phyloP scores from a whole-genome alignment of 37 sponge, comb jelly and placozoan species.

The Mnemiopsis leidyi region DNA sequence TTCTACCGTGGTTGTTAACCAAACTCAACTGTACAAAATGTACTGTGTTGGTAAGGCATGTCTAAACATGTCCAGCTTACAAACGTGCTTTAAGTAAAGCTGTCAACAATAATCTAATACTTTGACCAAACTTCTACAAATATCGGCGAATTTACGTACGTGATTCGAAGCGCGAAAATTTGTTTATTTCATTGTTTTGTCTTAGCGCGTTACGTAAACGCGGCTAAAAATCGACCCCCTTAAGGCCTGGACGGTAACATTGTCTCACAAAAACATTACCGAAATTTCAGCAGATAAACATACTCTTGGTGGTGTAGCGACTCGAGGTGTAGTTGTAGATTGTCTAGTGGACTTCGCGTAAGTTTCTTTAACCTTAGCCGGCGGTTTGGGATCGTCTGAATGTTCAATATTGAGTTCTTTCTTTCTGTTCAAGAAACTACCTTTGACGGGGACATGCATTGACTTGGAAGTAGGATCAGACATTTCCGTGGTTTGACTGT shows the following conservation, averaged over 20 bases:
- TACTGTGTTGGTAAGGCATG: too few species aligned
- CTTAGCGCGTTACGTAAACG: not conserved
- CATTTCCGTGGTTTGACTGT: slow-evolving; percentile 18
- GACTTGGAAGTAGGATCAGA: not conserved
- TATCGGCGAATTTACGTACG: too few species aligned
- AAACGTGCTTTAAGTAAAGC: too few species aligned
- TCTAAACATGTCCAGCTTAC: not conserved
- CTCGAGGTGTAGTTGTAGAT: not conserved
- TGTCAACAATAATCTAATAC: too few species aligned
- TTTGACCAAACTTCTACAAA: too few species aligned
- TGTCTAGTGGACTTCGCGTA: not conserved
- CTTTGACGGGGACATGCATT: not conserved
- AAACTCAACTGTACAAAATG: too few species aligned
- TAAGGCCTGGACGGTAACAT: too few species aligned
- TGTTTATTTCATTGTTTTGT: not conserved
- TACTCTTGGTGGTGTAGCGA: not conserved
- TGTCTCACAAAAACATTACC: too few species aligned
- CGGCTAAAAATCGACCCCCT: not conserved
- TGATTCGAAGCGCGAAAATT: not conserved
- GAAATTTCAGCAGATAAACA: too few species aligned
- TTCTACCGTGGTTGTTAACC: too few species aligned
- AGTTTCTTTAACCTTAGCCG: not conserved
- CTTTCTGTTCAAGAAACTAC: slow-evolving; percentile 30
- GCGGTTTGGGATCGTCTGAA: not conserved
- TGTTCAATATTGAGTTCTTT: too few species aligned